These are phyloP conservation scores for Bacillus rossius DNA, from an alignment of 1,140 invertebrate species.

Conservation along the genomic window DNA sequence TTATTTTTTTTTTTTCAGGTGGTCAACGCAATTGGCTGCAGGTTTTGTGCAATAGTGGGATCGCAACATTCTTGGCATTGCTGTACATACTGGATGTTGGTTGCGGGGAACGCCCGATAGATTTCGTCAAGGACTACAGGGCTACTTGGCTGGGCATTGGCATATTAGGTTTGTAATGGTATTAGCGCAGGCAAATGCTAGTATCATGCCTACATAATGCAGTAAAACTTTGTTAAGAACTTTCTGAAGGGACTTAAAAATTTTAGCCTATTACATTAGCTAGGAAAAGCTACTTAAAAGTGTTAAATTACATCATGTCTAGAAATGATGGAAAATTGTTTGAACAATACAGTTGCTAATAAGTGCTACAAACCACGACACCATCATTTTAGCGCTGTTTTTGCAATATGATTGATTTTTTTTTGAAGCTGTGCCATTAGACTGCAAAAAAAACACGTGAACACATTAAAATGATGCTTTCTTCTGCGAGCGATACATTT, in stretches of 20 bases:
- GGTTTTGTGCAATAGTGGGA: conserved; percentile 84
- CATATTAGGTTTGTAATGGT: conserved; percentile 61
- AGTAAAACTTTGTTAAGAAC: neutral
- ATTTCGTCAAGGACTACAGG: conserved; percentile 70
- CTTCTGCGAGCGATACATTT: too few species aligned
- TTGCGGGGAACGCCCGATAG: conserved; percentile 68
- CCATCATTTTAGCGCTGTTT: too few species aligned
- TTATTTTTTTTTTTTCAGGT: conserved; percentile 39
- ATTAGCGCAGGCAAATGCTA: too few species aligned
- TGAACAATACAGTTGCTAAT: too few species aligned
- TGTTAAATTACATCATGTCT: too few species aligned
- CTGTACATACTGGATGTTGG: conserved; percentile 78
- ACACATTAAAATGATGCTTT: too few species aligned
- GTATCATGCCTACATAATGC: neutral
- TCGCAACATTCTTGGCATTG: conserved; percentile 70
- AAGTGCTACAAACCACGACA: too few species aligned
- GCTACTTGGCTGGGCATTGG: conserved; percentile 77
- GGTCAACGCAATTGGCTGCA: conserved; percentile 89
- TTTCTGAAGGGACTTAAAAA: too few species aligned
- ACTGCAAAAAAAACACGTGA: too few species aligned
- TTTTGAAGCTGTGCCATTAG: too few species aligned
- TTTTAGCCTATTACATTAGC: neutral
- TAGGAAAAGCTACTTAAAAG: neutral
- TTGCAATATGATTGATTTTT: too few species aligned
- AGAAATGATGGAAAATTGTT: too few species aligned